Evolutionary conservation across 1,140 invertebrate species (phyloP), one percentile per base, ranked within the genome.

Genomic region (Saccostrea glomerata): DNA sequence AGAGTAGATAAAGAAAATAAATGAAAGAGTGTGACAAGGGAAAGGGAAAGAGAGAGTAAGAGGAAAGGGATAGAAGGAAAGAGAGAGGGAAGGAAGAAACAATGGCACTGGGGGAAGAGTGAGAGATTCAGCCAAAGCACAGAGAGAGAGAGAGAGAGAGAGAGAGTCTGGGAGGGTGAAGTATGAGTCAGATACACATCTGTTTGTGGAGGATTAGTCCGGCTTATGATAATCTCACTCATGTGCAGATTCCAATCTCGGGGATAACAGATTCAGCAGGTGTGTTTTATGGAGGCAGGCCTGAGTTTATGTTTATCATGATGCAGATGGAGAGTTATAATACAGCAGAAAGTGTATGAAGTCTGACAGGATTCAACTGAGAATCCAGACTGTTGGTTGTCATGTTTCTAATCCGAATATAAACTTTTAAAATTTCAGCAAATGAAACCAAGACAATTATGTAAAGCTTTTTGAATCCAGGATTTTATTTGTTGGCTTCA

Each of bases 41-140:
- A n/a, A n/a, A n/a, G n/a, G n/a, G 20, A 56, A 66, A 56, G 47
- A 30, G 60, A 58, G 63, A 82, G 12, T 54, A n/a, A 17, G 30
- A 73, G 20, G 56, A 12, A 47, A 47, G n/a, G 23, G 54, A 4
- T n/a, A 83, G 70, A 73, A 12, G 13, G 70, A 73, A 25, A 30
- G 23, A 23, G 63, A 82, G 86, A 54, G 86, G 23, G 77, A 82
- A 56, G 60, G 70, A 73, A 12, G 13, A 25, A 73, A 25, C 30
- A 36, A 36, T 36, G 11, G 23, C 7, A 23, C 9, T 47, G 9
- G 6, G 0, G 1, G 9, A 47, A 47, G 47, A 11, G 47, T 47
- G 47, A 47, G 47, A 47, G 47, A 47, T 9, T 47, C 30, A 36
- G 30, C 30, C 30, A 47, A 47, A 47, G 47, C 0, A 47, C 5